Evolutionary conservation across 1,140 invertebrate species (phyloP).

Genomic region (Saccostrea glomerata): DNA sequence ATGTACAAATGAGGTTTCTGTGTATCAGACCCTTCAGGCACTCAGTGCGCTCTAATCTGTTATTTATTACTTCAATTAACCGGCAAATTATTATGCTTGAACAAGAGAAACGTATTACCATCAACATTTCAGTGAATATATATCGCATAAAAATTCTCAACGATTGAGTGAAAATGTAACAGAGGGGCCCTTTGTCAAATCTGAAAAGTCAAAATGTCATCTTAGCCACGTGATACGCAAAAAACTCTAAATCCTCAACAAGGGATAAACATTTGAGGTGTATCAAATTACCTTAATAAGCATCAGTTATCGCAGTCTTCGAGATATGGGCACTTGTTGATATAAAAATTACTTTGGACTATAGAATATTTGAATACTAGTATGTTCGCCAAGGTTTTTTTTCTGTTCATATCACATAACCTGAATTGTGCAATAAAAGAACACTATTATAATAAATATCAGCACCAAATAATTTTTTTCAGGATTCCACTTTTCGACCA

Average conservation of each 20-base stretch:
- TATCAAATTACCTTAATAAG: slow-evolving; percentile 19
- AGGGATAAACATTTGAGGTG: not conserved
- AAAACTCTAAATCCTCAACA: not conserved
- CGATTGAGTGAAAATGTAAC: slow-evolving; percentile 1
- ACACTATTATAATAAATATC: not conserved
- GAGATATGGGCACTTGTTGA: not conserved
- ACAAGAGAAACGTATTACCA: slow-evolving; percentile 33
- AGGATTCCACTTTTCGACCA: not conserved
- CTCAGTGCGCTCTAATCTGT: slow-evolving; percentile 12
- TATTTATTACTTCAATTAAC: slow-evolving; percentile 39
- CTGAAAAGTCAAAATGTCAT: not conserved
- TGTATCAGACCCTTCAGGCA: slow-evolving; percentile 5
- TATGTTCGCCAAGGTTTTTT: not conserved
- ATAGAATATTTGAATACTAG: not conserved
- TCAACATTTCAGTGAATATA: slow-evolving; percentile 12
- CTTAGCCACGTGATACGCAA: not conserved
- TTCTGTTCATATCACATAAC: not conserved
- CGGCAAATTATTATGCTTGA: slow-evolving; percentile 36
- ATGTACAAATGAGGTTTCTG: slow-evolving; percentile 31
- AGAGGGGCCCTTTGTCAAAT: not conserved
- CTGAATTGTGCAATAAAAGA: not conserved
- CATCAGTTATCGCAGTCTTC: slow-evolving; percentile 6
- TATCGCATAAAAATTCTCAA: not conserved
- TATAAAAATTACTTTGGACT: not conserved
- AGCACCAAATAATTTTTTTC: too few relatives aligned